Evolutionary conservation across 1,140 invertebrate genomes (phyloP).

Genomic region (Drosophila funebris): DNA sequence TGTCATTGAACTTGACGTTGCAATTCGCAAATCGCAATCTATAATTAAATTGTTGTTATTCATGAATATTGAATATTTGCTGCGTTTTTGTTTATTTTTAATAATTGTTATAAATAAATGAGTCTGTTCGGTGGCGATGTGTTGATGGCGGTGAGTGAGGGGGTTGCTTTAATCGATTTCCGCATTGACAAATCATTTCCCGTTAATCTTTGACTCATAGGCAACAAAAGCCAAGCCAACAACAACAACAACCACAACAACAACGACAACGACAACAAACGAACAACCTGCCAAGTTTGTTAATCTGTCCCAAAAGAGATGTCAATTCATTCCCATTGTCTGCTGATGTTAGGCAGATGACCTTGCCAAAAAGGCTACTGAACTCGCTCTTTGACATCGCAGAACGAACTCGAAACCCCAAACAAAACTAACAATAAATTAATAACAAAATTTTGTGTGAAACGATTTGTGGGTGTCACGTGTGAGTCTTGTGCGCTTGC

Average conservation of each 20-base stretch:
- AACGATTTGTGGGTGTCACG: conserved; percentile 24
- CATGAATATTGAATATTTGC: not conserved
- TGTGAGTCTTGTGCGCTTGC: not conserved
- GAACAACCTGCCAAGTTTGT: conserved; percentile 11
- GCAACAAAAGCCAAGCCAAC: conserved; percentile 9
- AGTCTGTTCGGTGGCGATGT: too few relatives aligned
- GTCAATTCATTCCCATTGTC: conserved; percentile 52
- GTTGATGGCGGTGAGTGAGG: too few relatives aligned
- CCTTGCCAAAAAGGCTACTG: conserved; percentile 51
- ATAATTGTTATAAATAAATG: conserved; percentile 8
- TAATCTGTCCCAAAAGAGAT: conserved; percentile 39
- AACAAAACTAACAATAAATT: conserved; percentile 31
- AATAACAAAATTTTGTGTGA: conserved; percentile 7
- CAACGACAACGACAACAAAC: too few relatives aligned
- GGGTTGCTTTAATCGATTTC: conserved; percentile 45
- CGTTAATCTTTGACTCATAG: conserved; percentile 46
- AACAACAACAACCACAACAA: conserved; percentile 9
- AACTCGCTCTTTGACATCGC: conserved; percentile 45
- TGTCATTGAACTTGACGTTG: conserved; percentile 48
- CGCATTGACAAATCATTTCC: conserved; percentile 51
- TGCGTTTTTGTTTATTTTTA: not conserved
- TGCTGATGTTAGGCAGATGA: conserved; percentile 7
- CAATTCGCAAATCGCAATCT: conserved; percentile 25
- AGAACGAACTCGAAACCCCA: not conserved
- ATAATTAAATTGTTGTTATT: conserved; percentile 27